Base-by-base conservation (phyloP, 2,888 invertebrate genomes). In the Balanococcus diminutus region DNA sequence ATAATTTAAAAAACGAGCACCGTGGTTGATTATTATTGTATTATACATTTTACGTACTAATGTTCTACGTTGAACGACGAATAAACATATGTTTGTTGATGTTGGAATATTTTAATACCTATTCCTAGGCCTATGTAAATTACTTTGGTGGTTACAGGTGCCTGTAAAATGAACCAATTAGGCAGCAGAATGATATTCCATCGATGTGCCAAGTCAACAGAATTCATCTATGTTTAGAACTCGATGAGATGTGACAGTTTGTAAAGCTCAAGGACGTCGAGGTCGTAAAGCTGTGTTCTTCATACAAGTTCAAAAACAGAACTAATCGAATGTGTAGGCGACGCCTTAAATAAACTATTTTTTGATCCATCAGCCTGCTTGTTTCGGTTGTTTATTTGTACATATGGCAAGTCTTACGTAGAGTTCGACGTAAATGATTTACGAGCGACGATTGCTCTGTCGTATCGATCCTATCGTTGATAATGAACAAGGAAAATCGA, bases 71-170 rank as follows among this genome's bases (percentile, higher is more conserved):
- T 67, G 51, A 67, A 67, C 61, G 61, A 67, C 61, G 28, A 67
- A 67, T 67, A 67, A 67, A 67, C 51, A 51, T 67, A 19, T 56
- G 61, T 67, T 67, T 67, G 61, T 67, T 67, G 61, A 67, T 67
- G 28, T 67, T 25, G 25, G 1, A 28, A 67, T 25, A 67, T 67
- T 25, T 67, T 67, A 28, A 67, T 19, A 6, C 36, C 36, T 36
- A 8, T 36, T 36, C 4, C 36, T 36, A 4, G 5, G 36, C 36
- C 36, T 36, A 36, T 6, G 8, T 36, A 8, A 36, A 36, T 4
- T 36, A 36, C 4, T 36, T 36, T n/a, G n/a, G n/a, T n/a, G n/a
- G n/a, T n/a, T n/a, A n/a, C n/a, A n/a, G n/a, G n/a, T n/a, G n/a
- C n/a, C n/a, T n/a, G n/a, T n/a, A n/a, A n/a, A n/a, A n/a, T n/a